These are phyloP conservation scores for Trachemys scripta DNA, from an alignment of 2,113 vertebrate genomes.

Conservation along the genomic window DNA sequence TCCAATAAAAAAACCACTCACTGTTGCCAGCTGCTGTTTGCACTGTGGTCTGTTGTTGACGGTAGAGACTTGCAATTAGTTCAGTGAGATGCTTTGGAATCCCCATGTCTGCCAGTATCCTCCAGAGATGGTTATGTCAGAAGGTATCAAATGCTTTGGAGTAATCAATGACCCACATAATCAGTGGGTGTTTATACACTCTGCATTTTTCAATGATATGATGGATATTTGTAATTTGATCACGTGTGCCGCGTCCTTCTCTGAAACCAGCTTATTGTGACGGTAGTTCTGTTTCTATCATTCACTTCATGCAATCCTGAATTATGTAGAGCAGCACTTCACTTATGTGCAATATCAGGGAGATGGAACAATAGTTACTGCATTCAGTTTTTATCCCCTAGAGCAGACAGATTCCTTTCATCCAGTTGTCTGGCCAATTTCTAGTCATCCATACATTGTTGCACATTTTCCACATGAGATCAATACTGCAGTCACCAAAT, in stretches of 20 bases:
- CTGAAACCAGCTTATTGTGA: background rate
- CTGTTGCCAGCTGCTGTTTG: background rate
- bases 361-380: background rate
- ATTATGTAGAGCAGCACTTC: background rate
- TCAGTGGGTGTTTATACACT: background rate
- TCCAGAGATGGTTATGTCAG: too few species aligned
- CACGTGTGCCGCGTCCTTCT: background rate
- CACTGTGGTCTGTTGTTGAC: background rate
- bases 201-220: background rate
- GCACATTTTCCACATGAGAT: background rate
- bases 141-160: background rate
- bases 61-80: background rate
- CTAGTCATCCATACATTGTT: background rate
- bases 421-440: background rate
- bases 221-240: background rate
- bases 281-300: background rate
- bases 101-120: background rate
- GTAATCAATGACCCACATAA: background rate
- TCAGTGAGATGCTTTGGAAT: background rate
- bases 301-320: background rate
- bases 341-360: background rate
- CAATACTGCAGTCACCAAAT: too few species aligned
- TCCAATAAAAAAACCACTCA: background rate
- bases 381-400: background rate
- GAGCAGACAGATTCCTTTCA: background rate